A percentile compares a stretch with the other conserved stretches of the same genome.
Evolutionary conservation across 1,140 invertebrate genomes (phyloP).

Genomic region (Manduca sexta): DNA sequence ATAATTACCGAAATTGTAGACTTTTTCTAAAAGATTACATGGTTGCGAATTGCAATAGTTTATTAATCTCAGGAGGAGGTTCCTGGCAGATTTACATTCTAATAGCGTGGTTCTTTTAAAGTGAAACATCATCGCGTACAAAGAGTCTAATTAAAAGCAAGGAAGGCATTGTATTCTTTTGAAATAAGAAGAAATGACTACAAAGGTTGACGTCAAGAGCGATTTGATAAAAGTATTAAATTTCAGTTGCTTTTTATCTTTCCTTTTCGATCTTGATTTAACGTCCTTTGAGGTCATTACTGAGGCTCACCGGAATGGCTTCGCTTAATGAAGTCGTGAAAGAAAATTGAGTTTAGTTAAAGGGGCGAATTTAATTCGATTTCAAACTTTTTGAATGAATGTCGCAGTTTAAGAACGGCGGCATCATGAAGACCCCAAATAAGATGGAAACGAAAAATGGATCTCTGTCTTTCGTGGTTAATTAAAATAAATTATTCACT

Average conservation of each 20-base stretch:
- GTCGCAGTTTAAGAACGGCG: conserved; percentile 47
- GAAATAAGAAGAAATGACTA: conserved; percentile 19
- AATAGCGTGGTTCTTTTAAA: too few species aligned
- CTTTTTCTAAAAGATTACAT: not conserved
- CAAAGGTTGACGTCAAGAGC: conserved; percentile 25
- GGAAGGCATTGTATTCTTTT: conserved; percentile 15
- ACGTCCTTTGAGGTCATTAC: conserved; percentile 67
- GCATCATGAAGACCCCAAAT: conserved; percentile 48
- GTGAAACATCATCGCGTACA: conserved; percentile 2
- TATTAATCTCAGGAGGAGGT: too few species aligned
- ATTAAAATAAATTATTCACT: conserved; percentile 67
- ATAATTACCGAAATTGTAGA: too few species aligned
- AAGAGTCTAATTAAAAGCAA: conserved; percentile 16
- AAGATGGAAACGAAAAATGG: conserved; percentile 53
- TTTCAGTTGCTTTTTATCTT: conserved; percentile 65
- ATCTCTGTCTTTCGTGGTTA: conserved; percentile 48
- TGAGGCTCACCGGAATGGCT: conserved; percentile 62
- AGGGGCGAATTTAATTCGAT: conserved; percentile 70
- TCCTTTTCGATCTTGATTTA: conserved; percentile 66
- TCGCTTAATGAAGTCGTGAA: conserved; percentile 69
- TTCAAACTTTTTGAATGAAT: conserved; percentile 67
- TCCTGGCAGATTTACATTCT: too few species aligned
- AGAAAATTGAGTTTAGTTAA: conserved; percentile 70
- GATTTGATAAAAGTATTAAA: conserved; percentile 63
- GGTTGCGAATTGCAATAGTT: too few species aligned